Conservation (phyloP, 2,888 invertebrate species). For the Pteria penguin region DNA sequence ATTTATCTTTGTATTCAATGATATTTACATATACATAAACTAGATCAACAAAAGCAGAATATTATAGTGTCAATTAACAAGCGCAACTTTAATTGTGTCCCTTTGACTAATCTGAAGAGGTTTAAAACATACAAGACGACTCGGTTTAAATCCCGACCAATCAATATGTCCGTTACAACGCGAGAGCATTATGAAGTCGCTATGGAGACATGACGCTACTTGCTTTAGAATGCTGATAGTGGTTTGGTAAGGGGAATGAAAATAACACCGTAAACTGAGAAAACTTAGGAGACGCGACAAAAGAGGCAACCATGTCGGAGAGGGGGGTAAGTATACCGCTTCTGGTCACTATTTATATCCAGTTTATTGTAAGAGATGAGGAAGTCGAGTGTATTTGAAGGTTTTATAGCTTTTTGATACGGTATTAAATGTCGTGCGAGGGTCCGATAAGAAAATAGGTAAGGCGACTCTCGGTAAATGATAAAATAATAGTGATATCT, state of each 20-base stretch:
- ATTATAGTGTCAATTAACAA: too few relatives aligned
- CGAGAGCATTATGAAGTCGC: conserved; percentile 29
- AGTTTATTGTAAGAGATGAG: background rate
- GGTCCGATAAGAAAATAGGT: background rate
- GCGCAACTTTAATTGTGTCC: too few relatives aligned
- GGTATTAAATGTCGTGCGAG: background rate
- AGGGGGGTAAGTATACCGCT: background rate
- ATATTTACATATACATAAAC: too few relatives aligned
- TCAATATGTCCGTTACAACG: conserved; percentile 24
- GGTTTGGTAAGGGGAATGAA: background rate
- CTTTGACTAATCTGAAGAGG: too few relatives aligned
- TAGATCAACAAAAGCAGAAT: too few relatives aligned
- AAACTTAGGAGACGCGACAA: background rate
- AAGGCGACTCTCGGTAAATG: too few relatives aligned
- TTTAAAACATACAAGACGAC: too few relatives aligned
- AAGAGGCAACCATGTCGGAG: background rate
- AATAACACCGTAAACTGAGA: background rate
- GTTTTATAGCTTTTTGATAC: background rate
- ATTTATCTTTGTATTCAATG: too few relatives aligned
- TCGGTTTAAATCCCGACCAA: conserved; percentile 23
- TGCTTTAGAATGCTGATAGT: conserved; percentile 22
- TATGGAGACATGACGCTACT: conserved; percentile 41
- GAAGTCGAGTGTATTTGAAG: background rate
- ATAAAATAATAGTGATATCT: too few relatives aligned
- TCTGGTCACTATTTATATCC: background rate